These are phyloP conservation scores for Etheostoma nigrum DNA, from an alignment of 2,797 vertebrate species.

Conservation along the genomic window DNA sequence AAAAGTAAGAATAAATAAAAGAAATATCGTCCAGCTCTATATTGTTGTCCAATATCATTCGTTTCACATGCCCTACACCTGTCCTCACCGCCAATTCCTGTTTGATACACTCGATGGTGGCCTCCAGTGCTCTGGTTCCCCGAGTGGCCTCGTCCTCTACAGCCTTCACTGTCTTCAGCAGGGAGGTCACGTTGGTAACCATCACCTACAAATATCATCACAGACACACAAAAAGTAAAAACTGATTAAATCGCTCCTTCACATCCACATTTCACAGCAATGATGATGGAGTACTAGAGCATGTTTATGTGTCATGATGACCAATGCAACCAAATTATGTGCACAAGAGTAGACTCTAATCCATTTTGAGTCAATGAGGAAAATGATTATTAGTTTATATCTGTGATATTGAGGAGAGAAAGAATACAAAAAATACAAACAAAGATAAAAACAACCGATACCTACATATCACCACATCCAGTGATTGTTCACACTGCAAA, in stretches of 20 bases:
- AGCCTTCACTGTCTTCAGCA: conserved; percentile 97
- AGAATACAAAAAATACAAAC: not conserved
- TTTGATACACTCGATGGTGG: conserved; percentile 97
- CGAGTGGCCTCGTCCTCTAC: conserved; percentile 98
- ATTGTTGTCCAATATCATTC: not conserved
- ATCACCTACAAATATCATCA: conserved; percentile 87
- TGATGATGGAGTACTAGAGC: not conserved
- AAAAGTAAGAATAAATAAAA: too few species aligned
- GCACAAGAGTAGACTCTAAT: not conserved
- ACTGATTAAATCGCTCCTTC: not conserved
- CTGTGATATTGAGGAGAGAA: not conserved
- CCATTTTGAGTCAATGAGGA: not conserved
- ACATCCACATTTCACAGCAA: not conserved
- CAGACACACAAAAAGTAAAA: not conserved
- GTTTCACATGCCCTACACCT: not conserved
- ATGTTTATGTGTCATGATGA: not conserved
- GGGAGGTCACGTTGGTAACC: conserved; percentile 98
- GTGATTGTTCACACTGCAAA: not conserved
- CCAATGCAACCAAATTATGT: not conserved
- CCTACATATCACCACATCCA: not conserved
- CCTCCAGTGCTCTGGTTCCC: conserved; percentile 95
- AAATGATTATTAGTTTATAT: not conserved
- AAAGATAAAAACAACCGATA: not conserved
- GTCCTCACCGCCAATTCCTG: conserved; percentile 92
- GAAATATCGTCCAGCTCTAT: not conserved